Conservation (phyloP, 2,113 vertebrate genomes). For the Chaenogobius annularis region DNA sequence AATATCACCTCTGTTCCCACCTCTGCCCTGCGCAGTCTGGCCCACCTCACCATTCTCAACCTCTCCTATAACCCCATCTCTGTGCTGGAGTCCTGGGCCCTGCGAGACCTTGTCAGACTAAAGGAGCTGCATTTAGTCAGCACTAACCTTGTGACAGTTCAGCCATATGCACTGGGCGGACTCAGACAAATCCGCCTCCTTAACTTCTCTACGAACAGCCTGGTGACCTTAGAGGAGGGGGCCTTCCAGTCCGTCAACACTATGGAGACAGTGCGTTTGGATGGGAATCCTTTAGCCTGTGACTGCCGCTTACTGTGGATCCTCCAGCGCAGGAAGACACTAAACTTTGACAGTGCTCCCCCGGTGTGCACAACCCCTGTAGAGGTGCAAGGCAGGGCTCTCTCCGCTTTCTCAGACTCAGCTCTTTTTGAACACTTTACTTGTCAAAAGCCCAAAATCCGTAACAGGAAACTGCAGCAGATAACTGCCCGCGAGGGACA, state of each 20-base stretch:
- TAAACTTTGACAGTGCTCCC: conserved; percentile 88
- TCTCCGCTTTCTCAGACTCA: conserved; percentile 87
- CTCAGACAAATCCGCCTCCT: conserved; percentile 90
- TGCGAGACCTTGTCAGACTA: conserved; percentile 88
- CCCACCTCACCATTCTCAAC: conserved; percentile 89
- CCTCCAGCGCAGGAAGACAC: conserved; percentile 91
- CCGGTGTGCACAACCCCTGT: conserved; percentile 86
- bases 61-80: conserved; percentile 95
- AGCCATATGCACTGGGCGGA: conserved; percentile 88
- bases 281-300: conserved; percentile 91
- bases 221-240: conserved; percentile 90
- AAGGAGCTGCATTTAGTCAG: conserved; percentile 94
- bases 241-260: conserved; percentile 94
- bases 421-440: conserved; percentile 95
- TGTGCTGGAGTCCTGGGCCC: conserved; percentile 87
- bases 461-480: conserved; percentile 90
- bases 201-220: conserved; percentile 89
- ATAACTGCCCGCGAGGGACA: conserved; percentile 85
- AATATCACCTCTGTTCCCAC: conserved; percentile 92
- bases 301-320: conserved; percentile 98
- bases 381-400: conserved; percentile 86
- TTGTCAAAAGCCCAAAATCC: conserved; percentile 93
- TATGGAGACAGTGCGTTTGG: conserved; percentile 89
- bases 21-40: conserved; percentile 86
- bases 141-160: conserved; percentile 82